Evolutionary conservation across 2,113 vertebrate genomes (phyloP), one percentile per base, ranked within the genome.

Genomic region (Ranitomeya imitator): DNA sequence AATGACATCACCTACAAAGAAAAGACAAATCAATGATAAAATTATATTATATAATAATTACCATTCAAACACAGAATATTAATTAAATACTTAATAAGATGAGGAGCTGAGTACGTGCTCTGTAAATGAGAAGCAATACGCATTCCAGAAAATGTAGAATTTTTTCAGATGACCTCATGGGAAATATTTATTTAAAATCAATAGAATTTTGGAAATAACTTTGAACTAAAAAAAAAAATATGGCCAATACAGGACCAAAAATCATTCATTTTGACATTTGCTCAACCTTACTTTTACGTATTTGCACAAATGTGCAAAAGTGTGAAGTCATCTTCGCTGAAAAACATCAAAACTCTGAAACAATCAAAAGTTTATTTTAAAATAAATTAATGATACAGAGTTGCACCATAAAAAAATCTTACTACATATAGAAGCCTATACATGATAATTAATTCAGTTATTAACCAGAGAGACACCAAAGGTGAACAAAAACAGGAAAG

Each of bases 1-100:
- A 91, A 99, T 97, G 93, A 99, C 98, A 91, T 99, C 98, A 92
- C 98, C 98, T 99, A 92, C 88, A 92, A 92, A 93, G 91, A 94
- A 87, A 93, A 92, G 92, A 92, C 73, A 92, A 89, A 93, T 80
- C 83, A 90, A 89, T 81, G 91, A 93, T 86, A 93, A 91, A 84
- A 89, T 94, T 91, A 95, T 92, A 92, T 83, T 90, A 92, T 91
- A 92, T 81, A 90, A 92, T 90, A 93, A 85, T 93, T 90, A 91
- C 61, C 19, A 10, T 1, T 89, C 82, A 87, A 74, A 88, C n/a
- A 88, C 26, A 83, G 54, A 87, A 92, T 89, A 54, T 54, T 31
- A 90, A 89, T 89, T 89, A 37, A 90, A 90, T 90, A 89, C 91
- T 85, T 16, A 85, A 91, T 90, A 81, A 92, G 73, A 85, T 54